Evolutionary conservation across 2,888 invertebrate species (phyloP), one percentile per base, ranked within the genome.

Genomic region (Cryptus armator): DNA sequence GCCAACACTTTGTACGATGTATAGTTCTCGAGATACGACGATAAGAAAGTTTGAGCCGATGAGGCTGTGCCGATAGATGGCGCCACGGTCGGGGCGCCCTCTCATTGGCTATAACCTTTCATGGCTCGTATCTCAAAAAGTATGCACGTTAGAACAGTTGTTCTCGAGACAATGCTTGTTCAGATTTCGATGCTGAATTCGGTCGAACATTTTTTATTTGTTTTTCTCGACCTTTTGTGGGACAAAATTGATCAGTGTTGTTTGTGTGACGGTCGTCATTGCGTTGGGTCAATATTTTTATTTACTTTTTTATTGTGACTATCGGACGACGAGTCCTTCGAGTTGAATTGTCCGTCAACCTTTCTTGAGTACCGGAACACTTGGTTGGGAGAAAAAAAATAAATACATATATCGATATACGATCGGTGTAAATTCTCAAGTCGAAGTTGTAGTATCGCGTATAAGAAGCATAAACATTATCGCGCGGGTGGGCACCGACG

Each of bases 401-500:
- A 29, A 29, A 59, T 29, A 32, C 4, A 59, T 7, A 32, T 59
- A 59, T 59, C 59, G 12, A 29, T 32, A 59, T 59, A 59, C 46
- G 64, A 75, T 75, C 64, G 46, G 43, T 48, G 64, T 75, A 75
- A 75, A 75, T 75, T 75, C 64, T 51, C 32, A 9, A 48, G 59
- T 67, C 46, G 67, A 72, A 77, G 44, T 81, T 70, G 59, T 46
- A 12, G 37, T 81, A 79, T 85, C 79, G 79, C 66, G 71, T 85
- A 75, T 87, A 89, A 90, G 89, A 87, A 90, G 88, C 89, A 90
- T 88, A 88, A 86, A 88, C 84, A 88, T 86, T 86, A 90, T 91
- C 91, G 91, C 89, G 92, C 92, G 93, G 93, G 93, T 93, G 93
- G 93, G 90, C 93, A 90, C 87, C 88, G 90, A 37, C 37, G 37